Base-by-base conservation (phyloP, 2,888 invertebrate genomes). In the Macrosiphum euphorbiae region DNA sequence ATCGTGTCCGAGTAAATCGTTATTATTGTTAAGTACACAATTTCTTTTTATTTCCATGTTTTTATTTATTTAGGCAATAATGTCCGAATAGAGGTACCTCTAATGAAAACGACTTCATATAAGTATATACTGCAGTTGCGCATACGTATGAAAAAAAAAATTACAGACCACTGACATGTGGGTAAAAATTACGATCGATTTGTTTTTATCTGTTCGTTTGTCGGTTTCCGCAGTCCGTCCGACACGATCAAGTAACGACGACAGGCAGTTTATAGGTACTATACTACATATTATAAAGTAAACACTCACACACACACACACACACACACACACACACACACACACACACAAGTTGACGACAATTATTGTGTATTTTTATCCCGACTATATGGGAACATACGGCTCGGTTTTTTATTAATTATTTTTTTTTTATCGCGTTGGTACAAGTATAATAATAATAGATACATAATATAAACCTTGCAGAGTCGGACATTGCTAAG, bases 181-280 rank as follows among this genome's bases (percentile, higher is more conserved):
- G 20, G 28, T 91, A 78, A 90, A 91, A 91, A 91, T 84, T 41
- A 84, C 91, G 84, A 84, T 84, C 84, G 41, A 91, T 91, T 91
- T 84, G 41, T 52, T 92, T 92, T 92, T 92, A 92, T 92, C 88
- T 67, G 41, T 92, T 88, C 78, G 88, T 92, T 92, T 92, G 92
- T 92, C 87, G 92, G 92, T 52, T 92, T 61, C 26, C 35, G n/a
- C 92, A 11, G 78, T 67, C 47, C 58, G 26, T 24, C 35, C 86
- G 26, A n/a, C 44, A 55, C 41, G 41, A 61, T 61, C 47, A n/a
- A 67, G 10, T 67, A 11, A 44, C 84, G 24, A 67, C 28, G 26
- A 20, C 35, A n/a, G 2, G n/a, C 67, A 67, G n/a, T 67, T 16
- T 67, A 67, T n/a, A 35, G 67, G 16, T 35, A 67, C n/a, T 67